A percentile compares a stretch with the other conserved stretches of the same genome.
These are phyloP conservation scores for Podocnemis expansa DNA, from an alignment of 2,113 vertebrate species.

Conservation along the genomic window DNA sequence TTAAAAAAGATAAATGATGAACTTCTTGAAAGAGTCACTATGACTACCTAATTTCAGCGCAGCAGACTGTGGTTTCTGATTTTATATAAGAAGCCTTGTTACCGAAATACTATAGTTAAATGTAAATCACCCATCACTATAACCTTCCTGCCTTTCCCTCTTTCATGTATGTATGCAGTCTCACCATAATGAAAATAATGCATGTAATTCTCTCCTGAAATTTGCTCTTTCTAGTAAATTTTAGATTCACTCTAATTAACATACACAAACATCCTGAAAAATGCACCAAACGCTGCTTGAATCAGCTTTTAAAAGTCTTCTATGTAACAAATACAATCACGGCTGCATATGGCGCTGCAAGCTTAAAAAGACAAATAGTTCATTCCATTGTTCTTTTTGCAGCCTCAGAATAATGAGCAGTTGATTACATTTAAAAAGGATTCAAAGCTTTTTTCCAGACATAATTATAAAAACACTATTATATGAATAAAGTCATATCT, in stretches of 20 bases:
- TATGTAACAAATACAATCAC: constrained; percentile 20
- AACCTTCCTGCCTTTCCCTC: background rate
- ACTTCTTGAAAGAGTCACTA: background rate
- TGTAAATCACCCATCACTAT: background rate
- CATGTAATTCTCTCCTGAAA: background rate
- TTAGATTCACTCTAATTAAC: constrained; percentile 48
- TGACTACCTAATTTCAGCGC: background rate
- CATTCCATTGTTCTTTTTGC: constrained; percentile 41
- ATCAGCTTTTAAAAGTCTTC: constrained; percentile 51
- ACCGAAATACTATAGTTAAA: background rate
- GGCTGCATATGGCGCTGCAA: background rate
- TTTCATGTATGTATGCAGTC: background rate
- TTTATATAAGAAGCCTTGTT: background rate
- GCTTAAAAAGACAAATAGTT: constrained; percentile 57
- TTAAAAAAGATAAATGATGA: background rate
- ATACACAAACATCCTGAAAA: constrained; percentile 48
- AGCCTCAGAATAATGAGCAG: constrained; percentile 53
- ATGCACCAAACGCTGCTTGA: constrained; percentile 37
- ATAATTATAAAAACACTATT: background rate
- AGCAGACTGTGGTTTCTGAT: background rate
- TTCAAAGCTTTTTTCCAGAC: constrained; percentile 32
- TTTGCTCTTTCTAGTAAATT: constrained; percentile 42
- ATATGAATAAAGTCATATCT: background rate
- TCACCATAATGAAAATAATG: constrained; percentile 19
- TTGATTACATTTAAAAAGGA: constrained; percentile 26